A percentile compares a stretch with the other conserved stretches of the same genome.
Evolutionary conservation across 2,888 invertebrate genomes (phyloP).

Genomic region (Bimastos eiseni): DNA sequence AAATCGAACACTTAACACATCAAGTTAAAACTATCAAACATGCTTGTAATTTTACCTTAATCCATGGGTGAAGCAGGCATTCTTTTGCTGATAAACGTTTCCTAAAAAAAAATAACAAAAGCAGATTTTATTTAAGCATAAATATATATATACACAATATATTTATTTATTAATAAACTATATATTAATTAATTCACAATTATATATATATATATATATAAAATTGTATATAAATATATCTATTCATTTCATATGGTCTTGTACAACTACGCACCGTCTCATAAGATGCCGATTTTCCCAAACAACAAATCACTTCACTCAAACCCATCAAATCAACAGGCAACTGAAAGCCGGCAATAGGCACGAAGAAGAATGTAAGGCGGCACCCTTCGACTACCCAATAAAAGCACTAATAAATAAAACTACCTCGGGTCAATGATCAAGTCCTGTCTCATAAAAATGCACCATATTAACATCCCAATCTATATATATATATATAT

Average conservation of each 20-base stretch:
- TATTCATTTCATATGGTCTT: neutral
- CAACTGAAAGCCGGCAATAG: neutral
- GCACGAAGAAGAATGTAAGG: neutral
- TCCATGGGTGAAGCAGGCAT: slow-evolving; percentile 71
- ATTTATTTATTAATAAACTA: too few species aligned
- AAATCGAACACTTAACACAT: neutral
- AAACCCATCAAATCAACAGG: neutral
- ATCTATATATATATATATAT: too few species aligned
- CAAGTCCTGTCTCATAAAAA: neutral
- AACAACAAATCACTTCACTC: too few species aligned
- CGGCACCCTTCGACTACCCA: neutral
- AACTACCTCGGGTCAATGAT: neutral
- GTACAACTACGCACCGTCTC: neutral
- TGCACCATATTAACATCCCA: neutral
- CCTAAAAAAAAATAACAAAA: slow-evolving; percentile 56
- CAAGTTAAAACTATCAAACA: neutral
- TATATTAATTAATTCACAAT: too few species aligned
- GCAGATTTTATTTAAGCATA: neutral
- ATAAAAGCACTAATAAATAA: neutral
- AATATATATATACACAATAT: too few species aligned
- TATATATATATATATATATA: too few species aligned
- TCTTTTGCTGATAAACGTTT: slow-evolving; percentile 68
- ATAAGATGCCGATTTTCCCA: neutral
- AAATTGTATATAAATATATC: too few species aligned
- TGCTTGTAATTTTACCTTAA: slow-evolving; percentile 61